phyloP scores from a whole-genome alignment of 2,797 vertebrate species.

The Stomatorhinus walkeri region DNA sequence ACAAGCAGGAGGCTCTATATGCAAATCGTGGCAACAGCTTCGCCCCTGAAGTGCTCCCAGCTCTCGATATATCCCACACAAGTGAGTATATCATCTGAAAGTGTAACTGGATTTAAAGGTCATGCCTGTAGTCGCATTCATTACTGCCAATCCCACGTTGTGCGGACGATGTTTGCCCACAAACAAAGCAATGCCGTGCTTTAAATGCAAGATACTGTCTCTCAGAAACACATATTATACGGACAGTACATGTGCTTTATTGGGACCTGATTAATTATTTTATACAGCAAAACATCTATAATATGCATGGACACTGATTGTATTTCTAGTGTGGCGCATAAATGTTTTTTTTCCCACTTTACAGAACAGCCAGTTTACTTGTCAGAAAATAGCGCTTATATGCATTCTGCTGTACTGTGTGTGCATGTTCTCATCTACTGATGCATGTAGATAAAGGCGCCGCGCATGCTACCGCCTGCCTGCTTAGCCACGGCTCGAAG shows the following conservation, averaged over 20 bases:
- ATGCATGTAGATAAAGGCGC: background rate
- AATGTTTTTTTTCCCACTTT: background rate
- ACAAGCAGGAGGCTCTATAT: background rate
- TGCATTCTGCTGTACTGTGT: background rate
- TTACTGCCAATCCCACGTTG: background rate
- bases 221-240: background rate
- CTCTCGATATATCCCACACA: background rate
- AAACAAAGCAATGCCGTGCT: background rate
- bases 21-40: background rate
- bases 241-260: background rate
- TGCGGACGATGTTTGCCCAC: background rate
- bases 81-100: background rate
- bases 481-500: background rate
- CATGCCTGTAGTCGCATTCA: background rate
- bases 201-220: background rate
- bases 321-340: background rate
- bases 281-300: background rate
- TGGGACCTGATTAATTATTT: background rate
- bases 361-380: background rate
- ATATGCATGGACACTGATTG: background rate
- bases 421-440: background rate
- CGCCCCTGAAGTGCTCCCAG: background rate
- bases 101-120: background rate
- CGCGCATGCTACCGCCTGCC: background rate
- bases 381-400: background rate